phyloP scores from a whole-genome alignment of 1,140 invertebrate genomes.

The Campodea augens region DNA sequence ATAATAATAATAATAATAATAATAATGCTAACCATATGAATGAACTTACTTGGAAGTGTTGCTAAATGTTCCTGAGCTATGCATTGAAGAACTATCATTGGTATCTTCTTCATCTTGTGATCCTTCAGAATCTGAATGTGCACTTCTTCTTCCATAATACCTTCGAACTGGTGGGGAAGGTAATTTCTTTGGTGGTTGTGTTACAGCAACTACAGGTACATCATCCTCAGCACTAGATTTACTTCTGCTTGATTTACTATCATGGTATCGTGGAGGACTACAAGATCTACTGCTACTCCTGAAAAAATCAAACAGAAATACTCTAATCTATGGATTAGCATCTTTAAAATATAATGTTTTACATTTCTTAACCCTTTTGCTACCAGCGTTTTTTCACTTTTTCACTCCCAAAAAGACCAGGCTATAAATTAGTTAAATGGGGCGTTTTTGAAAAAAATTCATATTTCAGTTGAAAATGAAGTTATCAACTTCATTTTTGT shows the following conservation, averaged over 20 bases:
- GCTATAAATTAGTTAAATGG: too few species aligned
- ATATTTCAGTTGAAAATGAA: too few species aligned
- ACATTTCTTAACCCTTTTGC: too few species aligned
- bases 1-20: background rate
- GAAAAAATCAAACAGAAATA: too few species aligned
- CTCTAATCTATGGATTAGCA: too few species aligned
- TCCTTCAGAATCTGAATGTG: constrained; percentile 28
- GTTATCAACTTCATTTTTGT: too few species aligned
- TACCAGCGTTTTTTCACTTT: too few species aligned
- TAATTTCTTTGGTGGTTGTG: constrained; percentile 9
- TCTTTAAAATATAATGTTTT: too few species aligned
- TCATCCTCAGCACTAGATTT: background rate
- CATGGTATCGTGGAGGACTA: background rate
- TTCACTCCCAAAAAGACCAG: too few species aligned
- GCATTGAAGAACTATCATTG: constrained; percentile 13
- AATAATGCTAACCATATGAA: background rate
- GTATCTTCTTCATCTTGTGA: constrained; percentile 18
- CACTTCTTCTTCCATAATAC: constrained; percentile 44
- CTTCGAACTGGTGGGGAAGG: constrained; percentile 21
- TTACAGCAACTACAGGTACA: background rate
- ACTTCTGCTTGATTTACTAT: background rate
- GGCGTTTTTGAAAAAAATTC: too few species aligned
- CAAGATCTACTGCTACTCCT: background rate
- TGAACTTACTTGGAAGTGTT: constrained; percentile 9
- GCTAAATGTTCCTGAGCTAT: constrained; percentile 7